Percentiles rank a stretch among this genome's conserved stretches.
phyloP scores from a whole-genome alignment of 2,113 vertebrate species.

The Dolichotis patagonum region DNA sequence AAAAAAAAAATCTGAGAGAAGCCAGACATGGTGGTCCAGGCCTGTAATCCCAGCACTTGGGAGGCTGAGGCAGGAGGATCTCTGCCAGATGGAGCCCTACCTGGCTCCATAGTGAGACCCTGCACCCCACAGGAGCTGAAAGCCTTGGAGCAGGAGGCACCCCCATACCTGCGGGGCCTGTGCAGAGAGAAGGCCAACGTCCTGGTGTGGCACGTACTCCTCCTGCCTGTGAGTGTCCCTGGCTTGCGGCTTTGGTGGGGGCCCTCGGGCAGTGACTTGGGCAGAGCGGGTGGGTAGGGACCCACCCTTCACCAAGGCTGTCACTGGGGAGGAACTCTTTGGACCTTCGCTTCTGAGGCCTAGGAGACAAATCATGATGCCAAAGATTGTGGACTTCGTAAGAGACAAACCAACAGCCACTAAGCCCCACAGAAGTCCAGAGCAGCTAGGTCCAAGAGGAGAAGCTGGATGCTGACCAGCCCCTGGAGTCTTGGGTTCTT shows the following conservation, averaged over 20 bases:
- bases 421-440: not conserved
- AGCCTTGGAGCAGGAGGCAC: slow-evolving; percentile 14
- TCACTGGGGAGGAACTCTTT: not conserved
- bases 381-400: not conserved
- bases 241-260: not conserved
- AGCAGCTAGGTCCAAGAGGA: not conserved
- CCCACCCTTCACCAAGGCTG: not conserved
- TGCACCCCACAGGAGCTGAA: slow-evolving; percentile 82
- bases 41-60: not conserved
- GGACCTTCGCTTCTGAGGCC: not conserved
- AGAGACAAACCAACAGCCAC: not conserved
- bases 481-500: not conserved
- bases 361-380: not conserved
- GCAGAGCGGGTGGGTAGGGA: not conserved
- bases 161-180: slow-evolving; percentile 66
- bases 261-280: not conserved
- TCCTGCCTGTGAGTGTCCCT: slow-evolving; percentile 81
- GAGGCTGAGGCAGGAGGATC: not conserved
- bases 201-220: slow-evolving; percentile 76
- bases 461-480: too few species aligned
- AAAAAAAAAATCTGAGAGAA: not conserved
- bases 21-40: not conserved
- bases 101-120: not conserved
- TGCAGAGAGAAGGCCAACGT: slow-evolving; percentile 28
- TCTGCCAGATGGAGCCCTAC: not conserved